Evolutionary conservation across 23 tunicate species (phyloP).

Genomic region (Phallusia fumigata): DNA sequence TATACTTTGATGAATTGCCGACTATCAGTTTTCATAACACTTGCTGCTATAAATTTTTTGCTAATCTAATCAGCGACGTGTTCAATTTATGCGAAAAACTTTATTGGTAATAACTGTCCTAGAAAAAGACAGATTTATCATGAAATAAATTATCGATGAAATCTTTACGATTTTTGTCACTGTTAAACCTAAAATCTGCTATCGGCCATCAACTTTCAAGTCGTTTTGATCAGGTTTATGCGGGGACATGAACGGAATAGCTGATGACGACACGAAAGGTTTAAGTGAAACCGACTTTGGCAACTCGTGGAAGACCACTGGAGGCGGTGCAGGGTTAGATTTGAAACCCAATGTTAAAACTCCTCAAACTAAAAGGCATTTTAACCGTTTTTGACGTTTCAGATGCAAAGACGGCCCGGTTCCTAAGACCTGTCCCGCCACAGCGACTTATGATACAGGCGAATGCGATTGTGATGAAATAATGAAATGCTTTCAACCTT

Average conservation of each 20-base stretch:
- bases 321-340: conserved; percentile 39
- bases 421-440: conserved; percentile 11
- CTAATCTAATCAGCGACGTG: no score
- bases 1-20: no score
- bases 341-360: not conserved
- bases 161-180: no score
- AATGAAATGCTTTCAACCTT: conserved; percentile 29
- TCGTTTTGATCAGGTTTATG: conserved; percentile 26
- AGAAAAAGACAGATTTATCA: no score
- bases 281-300: conserved; percentile 41
- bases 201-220: not conserved
- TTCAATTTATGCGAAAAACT: no score
- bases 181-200: no score
- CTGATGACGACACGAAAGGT: conserved; percentile 42
- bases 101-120: no score
- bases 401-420: conserved; percentile 36
- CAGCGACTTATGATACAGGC: conserved; percentile 33
- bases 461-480: conserved; percentile 46
- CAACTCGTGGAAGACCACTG: conserved; percentile 21
- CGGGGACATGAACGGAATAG: conserved; percentile 41
- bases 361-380: not conserved
- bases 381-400: not conserved
- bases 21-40: no score
- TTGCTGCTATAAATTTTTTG: no score
- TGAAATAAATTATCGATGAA: no score